A percentile compares a stretch with the other conserved stretches of the same genome.
These are phyloP conservation scores for Zaprionus kolodkinae DNA, from an alignment of 1,140 invertebrate genomes.

Conservation along the genomic window DNA sequence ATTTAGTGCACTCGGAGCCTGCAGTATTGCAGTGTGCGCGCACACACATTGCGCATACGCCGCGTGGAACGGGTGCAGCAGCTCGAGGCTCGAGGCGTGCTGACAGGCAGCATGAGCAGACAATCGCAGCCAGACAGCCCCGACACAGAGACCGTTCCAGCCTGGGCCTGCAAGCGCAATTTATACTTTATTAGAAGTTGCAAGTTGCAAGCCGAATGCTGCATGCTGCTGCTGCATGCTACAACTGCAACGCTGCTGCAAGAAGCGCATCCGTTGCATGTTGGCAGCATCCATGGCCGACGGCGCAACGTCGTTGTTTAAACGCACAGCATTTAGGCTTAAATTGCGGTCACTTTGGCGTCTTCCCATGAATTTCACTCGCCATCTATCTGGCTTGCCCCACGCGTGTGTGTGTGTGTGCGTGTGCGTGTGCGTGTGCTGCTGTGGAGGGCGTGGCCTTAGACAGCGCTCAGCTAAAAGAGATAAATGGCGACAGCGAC, in stretches of 20 bases:
- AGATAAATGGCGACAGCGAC: slow-evolving; percentile 74
- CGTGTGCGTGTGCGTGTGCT: neutral
- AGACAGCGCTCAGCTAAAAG: slow-evolving; percentile 74
- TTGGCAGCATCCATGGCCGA: slow-evolving; percentile 52
- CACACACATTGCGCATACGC: slow-evolving; percentile 67
- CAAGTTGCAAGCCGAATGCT: slow-evolving; percentile 30
- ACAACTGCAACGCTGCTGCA: slow-evolving; percentile 28
- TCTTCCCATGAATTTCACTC: slow-evolving; percentile 63
- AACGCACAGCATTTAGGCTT: slow-evolving; percentile 78
- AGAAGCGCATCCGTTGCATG: slow-evolving; percentile 56
- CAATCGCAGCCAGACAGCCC: slow-evolving; percentile 8
- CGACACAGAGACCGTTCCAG: slow-evolving; percentile 20
- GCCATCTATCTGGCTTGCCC: slow-evolving; percentile 27
- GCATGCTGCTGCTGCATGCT: slow-evolving; percentile 6
- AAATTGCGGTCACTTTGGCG: slow-evolving; percentile 71
- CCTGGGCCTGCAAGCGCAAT: slow-evolving; percentile 55
- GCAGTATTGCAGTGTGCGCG: neutral
- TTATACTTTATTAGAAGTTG: slow-evolving; percentile 68
- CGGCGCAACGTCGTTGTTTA: slow-evolving; percentile 67
- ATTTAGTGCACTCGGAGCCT: slow-evolving; percentile 67
- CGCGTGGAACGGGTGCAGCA: slow-evolving; percentile 49
- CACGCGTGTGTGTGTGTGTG: slow-evolving; percentile 37
- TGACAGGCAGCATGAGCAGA: slow-evolving; percentile 49
- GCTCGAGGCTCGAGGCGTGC: slow-evolving; percentile 64
- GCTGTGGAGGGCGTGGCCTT: slow-evolving; percentile 70